Base-by-base conservation (phyloP, 2,888 invertebrate genomes). In the Lobophora halterata region DNA sequence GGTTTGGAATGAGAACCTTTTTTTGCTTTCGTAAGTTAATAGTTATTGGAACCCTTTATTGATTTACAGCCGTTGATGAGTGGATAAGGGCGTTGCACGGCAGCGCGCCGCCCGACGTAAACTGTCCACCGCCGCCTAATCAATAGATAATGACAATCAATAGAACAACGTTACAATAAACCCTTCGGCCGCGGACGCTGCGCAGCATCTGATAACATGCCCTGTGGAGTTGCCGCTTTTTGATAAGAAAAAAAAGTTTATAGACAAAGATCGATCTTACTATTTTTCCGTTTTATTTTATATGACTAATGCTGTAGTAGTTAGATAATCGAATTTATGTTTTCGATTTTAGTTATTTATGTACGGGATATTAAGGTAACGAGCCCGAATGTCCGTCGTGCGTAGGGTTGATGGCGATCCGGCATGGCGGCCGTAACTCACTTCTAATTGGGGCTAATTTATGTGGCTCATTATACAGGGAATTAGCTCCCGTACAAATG, bases 51-150 rank as follows among this genome's bases (percentile, higher is more conserved):
- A 65, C 63, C 68, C 62, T 70, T 71, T 71, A 76, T 77, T 81
- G 78, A 80, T 80, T 75, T 77, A 79, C 67, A 58, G 57, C 54
- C 58, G 54, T 62, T 62, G 78, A 68, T 65, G 61, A 53, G 32
- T 44, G 48, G 61, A 56, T 61, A 60, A 28, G 7, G 14, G 16
- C 5, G 18, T 9, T 14, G 21, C 21, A 8, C 17, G 18, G 5
- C 12, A 20, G 20, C 17, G 29, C 28, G 24, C 24, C 16, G 16
- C 7, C n/a, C 17, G 5, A 13, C 16, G 27, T 18, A 12, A 10
- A 7, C 3, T 4, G 31, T 7, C 24, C 12, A 18, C 18, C 1
- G 10, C 5, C 10, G 2, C 12, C 13, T 18, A 28, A 13, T 30
- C 35, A 10, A 37, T 41, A 39, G 19, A 25, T 33, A 24, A 18